Base-by-base conservation (phyloP, 2,888 invertebrate genomes). In the Frankliniella intonsa region DNA sequence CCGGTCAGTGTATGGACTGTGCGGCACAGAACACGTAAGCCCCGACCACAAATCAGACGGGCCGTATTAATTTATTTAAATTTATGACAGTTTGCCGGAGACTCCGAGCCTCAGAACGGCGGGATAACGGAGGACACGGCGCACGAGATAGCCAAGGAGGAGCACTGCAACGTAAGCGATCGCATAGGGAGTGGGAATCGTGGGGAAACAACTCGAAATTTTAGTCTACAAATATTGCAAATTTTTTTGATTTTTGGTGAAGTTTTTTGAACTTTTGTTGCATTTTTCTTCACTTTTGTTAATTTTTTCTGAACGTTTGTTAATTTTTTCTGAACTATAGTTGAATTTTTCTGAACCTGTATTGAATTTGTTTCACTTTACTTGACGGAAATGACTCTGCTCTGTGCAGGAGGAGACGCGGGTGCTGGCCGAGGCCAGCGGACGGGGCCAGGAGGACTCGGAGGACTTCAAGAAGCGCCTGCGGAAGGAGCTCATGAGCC, bases 401-500 rank as follows among this genome's bases (percentile, higher is more conserved):
- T 14, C 17, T 62, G 17, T 62, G 62, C 69, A 76, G 69, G 69
- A 76, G 22, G 69, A 76, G 69, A 76, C 69, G 69, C 22, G 69
- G 25, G 69, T 76, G 12, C 69, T 76, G 8, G 69, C 69, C 22
- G 69, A 76, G 69, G 22, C 69, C 8, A 38, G 38, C 38, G 69
- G 69, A 7, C 22, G 69, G 10, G 69, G 90, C 84, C 89, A 92
- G 85, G 92, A 92, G 87, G 93, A 94, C 87, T 93, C 94, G 80
- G 94, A 95, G 87, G 94, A 95, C 88, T 94, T 96, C 89, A 93
- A 95, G 89, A 91, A 92, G 87, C 90, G 94, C 87, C 90, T 97
- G 85, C 90, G 94, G 86, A 94, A 95, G 87, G 97, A 97, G 87
- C 90, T 97, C 83, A 93, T 95, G 85, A 94, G 93, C 87, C 91